Base-by-base conservation (phyloP, 1,140 invertebrate species). In the Lordiphosa mommai region DNA sequence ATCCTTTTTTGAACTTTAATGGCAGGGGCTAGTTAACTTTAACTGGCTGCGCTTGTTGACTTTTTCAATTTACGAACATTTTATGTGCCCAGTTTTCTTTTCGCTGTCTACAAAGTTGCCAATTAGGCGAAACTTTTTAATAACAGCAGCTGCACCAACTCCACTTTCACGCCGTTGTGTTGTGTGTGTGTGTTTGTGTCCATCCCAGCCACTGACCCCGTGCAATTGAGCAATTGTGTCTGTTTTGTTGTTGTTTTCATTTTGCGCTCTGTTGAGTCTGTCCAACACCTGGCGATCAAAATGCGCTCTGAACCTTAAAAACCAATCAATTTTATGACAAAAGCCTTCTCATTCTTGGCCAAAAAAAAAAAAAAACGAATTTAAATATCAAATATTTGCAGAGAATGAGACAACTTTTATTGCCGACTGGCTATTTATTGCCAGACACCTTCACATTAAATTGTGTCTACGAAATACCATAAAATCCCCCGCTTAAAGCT, bases 381-480 rank as follows among this genome's bases (percentile, higher is more conserved):
- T 74, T 68, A 71, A 76, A 82, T 72, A 72, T 73, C 63, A 68
- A 68, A 68, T 59, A 67, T 59, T 68, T 67, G 55, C 61, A 10
- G 47, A 51, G 59, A 56, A 30, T 30, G 60, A 48, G 41, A 55
- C 70, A 48, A 46, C 41, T 53, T 82, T 82, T 84, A 84, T 76
- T 79, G 69, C 52, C 52, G 33, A 46, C 37, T 7, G 16, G 48
- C 58, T 63, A 80, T 80, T 80, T 80, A 80, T 80, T 80, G 69
- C 77, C 74, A 80, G 74, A 71, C 76, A 80, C 74, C 74, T 80
- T 71, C 66, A 76, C 76, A 80, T 80, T 80, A 80, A 80, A 80
- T 71, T 80, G 76, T 76, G 74, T 80, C 74, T 79, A 73, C 64
- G 52, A 51, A 74, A 70, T 82, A 71, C 71, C 76, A 80, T 82